phyloP scores from a whole-genome alignment of 2,797 vertebrate species.

The Eutrigla gurnardus region DNA sequence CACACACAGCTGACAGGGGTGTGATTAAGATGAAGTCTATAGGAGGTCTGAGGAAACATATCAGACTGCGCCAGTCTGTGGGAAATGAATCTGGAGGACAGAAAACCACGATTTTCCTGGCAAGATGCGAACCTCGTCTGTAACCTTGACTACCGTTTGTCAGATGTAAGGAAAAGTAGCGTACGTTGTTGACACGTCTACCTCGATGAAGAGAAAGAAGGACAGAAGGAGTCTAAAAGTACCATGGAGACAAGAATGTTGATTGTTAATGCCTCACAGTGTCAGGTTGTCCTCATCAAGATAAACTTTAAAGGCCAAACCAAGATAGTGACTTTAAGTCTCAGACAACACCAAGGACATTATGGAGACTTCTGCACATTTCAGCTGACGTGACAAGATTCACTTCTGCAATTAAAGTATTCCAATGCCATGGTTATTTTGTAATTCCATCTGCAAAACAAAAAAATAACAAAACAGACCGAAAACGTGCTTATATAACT shows the following conservation, averaged over 20 bases:
- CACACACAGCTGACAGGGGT: conserved; percentile 46
- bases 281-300: conserved; percentile 11
- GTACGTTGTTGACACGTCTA: conserved; percentile 9
- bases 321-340: conserved; percentile 18
- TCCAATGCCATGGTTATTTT: conserved; percentile 21
- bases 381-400: conserved; percentile 72
- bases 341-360: conserved; percentile 22
- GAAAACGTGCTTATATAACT: neutral
- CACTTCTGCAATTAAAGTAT: conserved; percentile 67
- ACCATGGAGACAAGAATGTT: neutral
- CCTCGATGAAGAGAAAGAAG: conserved; percentile 1
- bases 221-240: neutral
- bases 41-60: conserved; percentile 72
- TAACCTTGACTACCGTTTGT: conserved; percentile 45
- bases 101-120: conserved; percentile 69
- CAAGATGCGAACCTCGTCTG: conserved; percentile 50
- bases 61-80: conserved; percentile 65
- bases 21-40: conserved; percentile 67
- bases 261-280: neutral
- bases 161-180: conserved; percentile 52
- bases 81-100: conserved; percentile 64
- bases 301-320: neutral
- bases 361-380: conserved; percentile 46
- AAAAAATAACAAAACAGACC: conserved; percentile 9
- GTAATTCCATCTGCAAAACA: conserved; percentile 30